phyloP scores from a whole-genome alignment of 2,888 invertebrate genomes.

The Dynastes grantii region DNA sequence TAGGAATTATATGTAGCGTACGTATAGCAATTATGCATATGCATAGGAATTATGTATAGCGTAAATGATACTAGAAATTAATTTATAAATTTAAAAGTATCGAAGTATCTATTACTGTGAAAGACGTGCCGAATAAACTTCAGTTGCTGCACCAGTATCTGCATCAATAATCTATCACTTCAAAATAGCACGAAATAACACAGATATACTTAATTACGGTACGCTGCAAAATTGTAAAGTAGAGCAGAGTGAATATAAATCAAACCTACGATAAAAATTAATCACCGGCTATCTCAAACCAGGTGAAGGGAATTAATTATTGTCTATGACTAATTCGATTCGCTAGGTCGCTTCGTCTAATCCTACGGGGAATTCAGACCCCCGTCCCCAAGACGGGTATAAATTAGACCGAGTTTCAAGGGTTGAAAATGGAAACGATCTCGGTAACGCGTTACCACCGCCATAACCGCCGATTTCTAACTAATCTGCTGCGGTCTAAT shows the following conservation, averaged over 20 bases:
- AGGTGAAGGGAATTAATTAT: slow-evolving; percentile 16
- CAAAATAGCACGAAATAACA: too few relatives aligned
- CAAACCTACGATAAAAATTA: slow-evolving; percentile 1
- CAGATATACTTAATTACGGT: too few relatives aligned
- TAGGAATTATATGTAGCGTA: too few relatives aligned
- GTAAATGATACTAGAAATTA: too few relatives aligned
- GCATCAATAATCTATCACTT: too few relatives aligned
- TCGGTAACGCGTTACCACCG: slow-evolving; percentile 3
- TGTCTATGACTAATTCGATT: slow-evolving; percentile 31
- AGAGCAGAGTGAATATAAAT: not conserved
- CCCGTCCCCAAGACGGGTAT: slow-evolving; percentile 14
- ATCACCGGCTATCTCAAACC: not conserved
- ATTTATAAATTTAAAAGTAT: too few relatives aligned
- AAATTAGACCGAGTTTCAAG: slow-evolving; percentile 22
- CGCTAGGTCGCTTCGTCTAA: slow-evolving; percentile 9
- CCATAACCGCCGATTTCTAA: slow-evolving; percentile 27
- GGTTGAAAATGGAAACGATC: not conserved
- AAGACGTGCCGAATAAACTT: too few relatives aligned
- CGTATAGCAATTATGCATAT: too few relatives aligned
- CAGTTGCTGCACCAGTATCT: too few relatives aligned
- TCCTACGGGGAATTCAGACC: not conserved
- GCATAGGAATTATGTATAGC: too few relatives aligned
- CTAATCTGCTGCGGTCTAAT: slow-evolving; percentile 35
- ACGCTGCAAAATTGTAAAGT: too few relatives aligned
- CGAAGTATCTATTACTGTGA: too few relatives aligned